Base-by-base conservation (phyloP, 2,888 invertebrate species). In the Acrobasis suavella region DNA sequence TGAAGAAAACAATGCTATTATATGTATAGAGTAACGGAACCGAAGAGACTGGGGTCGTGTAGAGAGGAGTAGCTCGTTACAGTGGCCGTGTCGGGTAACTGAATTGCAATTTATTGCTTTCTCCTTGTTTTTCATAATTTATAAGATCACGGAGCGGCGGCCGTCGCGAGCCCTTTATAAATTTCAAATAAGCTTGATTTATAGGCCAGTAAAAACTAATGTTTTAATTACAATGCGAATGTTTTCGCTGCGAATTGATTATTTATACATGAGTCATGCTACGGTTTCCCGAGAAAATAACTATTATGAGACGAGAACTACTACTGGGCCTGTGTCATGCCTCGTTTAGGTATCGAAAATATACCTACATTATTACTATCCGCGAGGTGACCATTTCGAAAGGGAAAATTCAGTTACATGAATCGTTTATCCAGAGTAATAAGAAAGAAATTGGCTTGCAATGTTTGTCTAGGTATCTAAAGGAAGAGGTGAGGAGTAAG, bases 121-220 rank as follows among this genome's bases (percentile, higher is more conserved):
- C 78, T 79, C 80, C 77, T 83, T 85, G 82, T 85, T 86, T 86
- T 87, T 87, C 83, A 87, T 86, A 86, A 86, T 85, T 87, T 86
- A 84, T 83, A 83, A 83, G 81, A 84, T 84, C 80, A 85, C 76
- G 70, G 72, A 68, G 67, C 74, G 70, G 5, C 70, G 71, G 73
- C 70, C 79, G 74, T 76, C 73, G 74, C 76, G 70, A 70, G 71
- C 75, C 80, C 80, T 81, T 81, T 85, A 83, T 85, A 83, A 82
- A 84, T 85, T 82, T 78, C 69, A 80, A 83, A 84, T 82, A 81
- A 83, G 82, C 82, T 77, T 83, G 79, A 85, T 85, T 83, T 83
- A 86, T 80, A 66, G 72, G 66, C 67, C 70, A 64, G 72, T 72
- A 75, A 77, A 76, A 78, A 80, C 72, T 72, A 75, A 75, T 73